Conservation (phyloP, 2,113 vertebrate genomes). For the Larimichthys crocea region DNA sequence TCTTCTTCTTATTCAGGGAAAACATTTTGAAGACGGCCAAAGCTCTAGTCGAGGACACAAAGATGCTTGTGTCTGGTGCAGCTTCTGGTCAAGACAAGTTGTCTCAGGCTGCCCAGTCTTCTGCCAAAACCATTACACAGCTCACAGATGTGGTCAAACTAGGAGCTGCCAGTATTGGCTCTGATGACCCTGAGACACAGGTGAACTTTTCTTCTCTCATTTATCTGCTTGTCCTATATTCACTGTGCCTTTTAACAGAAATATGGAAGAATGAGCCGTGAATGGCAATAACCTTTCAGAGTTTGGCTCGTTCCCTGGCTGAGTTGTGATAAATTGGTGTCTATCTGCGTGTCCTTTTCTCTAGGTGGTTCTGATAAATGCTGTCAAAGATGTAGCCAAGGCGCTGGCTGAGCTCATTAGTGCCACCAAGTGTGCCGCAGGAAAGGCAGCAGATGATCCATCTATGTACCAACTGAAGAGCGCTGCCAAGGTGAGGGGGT, state of each 20-base stretch:
- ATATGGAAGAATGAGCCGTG: neutral
- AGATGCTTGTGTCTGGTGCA: constrained; percentile 95
- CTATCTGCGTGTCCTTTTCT: constrained; percentile 22
- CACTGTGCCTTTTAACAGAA: neutral
- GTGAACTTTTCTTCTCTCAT: constrained; percentile 67
- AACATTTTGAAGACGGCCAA: constrained; percentile 99
- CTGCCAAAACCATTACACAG: constrained; percentile 97
- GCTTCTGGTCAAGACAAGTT: constrained; percentile 95
- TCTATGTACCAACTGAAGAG: constrained; percentile 99
- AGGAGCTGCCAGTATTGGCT: constrained; percentile 94
- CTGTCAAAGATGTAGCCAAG: constrained; percentile 98
- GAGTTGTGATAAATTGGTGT: neutral
- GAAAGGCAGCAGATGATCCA: constrained; percentile 96
- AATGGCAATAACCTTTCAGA: constrained; percentile 17
- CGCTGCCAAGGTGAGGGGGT: constrained; percentile 92
- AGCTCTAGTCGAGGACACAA: constrained; percentile 98
- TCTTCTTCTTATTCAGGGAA: constrained; percentile 84
- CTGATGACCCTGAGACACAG: constrained; percentile 97
- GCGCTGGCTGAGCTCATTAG: constrained; percentile 97
- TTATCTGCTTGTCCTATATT: constrained; percentile 16
- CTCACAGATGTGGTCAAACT: constrained; percentile 98
- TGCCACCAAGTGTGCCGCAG: constrained; percentile 96
- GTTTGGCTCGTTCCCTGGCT: constrained; percentile 5
- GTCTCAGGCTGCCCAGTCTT: constrained; percentile 95
- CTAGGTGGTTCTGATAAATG: constrained; percentile 99